Evolutionary conservation across 2,888 invertebrate species (phyloP).

Genomic region (Biston stratarius): DNA sequence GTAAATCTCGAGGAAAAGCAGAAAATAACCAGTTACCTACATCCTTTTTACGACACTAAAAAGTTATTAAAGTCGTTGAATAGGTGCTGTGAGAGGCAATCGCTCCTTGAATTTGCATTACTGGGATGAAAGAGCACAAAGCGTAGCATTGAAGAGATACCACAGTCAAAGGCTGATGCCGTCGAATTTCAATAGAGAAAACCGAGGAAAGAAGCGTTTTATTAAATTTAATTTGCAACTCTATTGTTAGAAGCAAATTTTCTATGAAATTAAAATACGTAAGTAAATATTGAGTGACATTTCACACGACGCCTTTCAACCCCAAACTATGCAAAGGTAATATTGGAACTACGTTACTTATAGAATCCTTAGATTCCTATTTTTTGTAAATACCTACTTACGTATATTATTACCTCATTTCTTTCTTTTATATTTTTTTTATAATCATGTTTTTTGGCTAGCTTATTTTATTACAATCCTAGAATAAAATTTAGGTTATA

Average conservation of each 20-base stretch:
- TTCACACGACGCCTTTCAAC: too few species aligned
- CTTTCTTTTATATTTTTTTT: too few species aligned
- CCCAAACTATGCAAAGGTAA: too few species aligned
- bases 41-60: slow-evolving; percentile 5
- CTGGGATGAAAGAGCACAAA: slow-evolving; percentile 60
- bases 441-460: too few species aligned
- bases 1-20: neutral
- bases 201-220: slow-evolving; percentile 19
- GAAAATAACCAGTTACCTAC: neutral
- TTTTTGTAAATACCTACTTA: too few species aligned
- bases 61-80: slow-evolving; percentile 31
- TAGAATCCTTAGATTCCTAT: too few species aligned
- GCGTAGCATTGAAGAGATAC: slow-evolving; percentile 54
- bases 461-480: too few species aligned
- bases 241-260: slow-evolving; percentile 8
- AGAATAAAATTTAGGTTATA: too few species aligned
- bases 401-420: too few species aligned
- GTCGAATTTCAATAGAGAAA: slow-evolving; percentile 25
- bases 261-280: neutral
- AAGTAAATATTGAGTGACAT: too few species aligned
- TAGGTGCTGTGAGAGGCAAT: slow-evolving; percentile 59
- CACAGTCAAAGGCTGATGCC: slow-evolving; percentile 55
- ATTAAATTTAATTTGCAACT: slow-evolving; percentile 18
- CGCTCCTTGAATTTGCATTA: slow-evolving; percentile 72
- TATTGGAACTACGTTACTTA: too few species aligned